Evolutionary conservation across 2,888 invertebrate species (phyloP).

Genomic region (Dolichopus griseipennis): DNA sequence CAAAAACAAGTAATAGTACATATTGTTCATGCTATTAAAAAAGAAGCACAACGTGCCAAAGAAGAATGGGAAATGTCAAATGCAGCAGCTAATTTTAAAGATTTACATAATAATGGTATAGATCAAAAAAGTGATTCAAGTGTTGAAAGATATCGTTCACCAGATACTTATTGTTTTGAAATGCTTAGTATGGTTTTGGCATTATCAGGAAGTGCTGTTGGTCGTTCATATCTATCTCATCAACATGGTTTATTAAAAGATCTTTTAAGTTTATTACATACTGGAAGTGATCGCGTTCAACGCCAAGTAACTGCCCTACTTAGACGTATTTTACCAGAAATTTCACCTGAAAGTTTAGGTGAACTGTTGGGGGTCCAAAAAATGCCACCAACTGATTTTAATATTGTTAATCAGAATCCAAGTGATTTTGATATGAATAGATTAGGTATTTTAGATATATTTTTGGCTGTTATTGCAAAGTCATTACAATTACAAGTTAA

Average conservation of each 20-base stretch:
- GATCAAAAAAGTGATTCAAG: constrained; percentile 32
- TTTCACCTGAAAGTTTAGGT: constrained; percentile 74
- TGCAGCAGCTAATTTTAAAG: constrained; percentile 31
- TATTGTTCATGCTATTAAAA: constrained; percentile 81
- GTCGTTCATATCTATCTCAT: constrained; percentile 81
- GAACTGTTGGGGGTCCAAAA: constrained; percentile 62
- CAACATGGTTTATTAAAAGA: constrained; percentile 78
- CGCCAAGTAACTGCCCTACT: constrained; percentile 80
- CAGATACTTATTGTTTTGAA: constrained; percentile 95
- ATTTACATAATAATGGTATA: constrained; percentile 27
- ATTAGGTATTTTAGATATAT: constrained; percentile 76
- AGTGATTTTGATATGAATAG: constrained; percentile 47
- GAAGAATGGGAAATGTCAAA: constrained; percentile 81
- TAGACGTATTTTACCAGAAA: constrained; percentile 80
- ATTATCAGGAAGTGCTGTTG: constrained; percentile 84
- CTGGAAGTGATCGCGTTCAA: constrained; percentile 90
- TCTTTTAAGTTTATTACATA: constrained; percentile 77
- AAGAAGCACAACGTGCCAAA: constrained; percentile 75
- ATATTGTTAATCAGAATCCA: constrained; percentile 52
- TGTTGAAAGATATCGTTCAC: constrained; percentile 35
- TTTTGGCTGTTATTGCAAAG: constrained; percentile 85
- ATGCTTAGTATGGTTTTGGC: constrained; percentile 92
- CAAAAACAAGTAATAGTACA: constrained; percentile 90
- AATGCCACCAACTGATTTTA: constrained; percentile 67
- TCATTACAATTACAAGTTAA: constrained; percentile 85